A percentile compares a stretch with the other conserved stretches of the same genome.
These are phyloP conservation scores for Neosalanx taihuensis DNA, from an alignment of 2,797 vertebrate species.

Conservation along the genomic window DNA sequence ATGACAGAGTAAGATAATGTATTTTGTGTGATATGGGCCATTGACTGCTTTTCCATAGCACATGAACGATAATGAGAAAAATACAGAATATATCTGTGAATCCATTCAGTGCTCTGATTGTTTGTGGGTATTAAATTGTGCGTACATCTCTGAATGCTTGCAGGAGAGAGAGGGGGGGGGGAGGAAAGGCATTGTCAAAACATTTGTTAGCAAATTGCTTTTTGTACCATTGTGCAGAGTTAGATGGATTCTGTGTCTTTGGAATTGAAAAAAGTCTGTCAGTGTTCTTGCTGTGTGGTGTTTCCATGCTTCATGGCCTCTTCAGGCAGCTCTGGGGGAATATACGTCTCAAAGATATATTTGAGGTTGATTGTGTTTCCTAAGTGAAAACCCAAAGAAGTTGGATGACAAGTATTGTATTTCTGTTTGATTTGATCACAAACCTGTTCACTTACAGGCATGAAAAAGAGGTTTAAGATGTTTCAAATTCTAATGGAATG, in stretches of 20 bases:
- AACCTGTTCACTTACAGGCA: slow-evolving; percentile 22
- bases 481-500: slow-evolving; percentile 14
- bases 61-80: slow-evolving; percentile 77
- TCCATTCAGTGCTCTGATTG: slow-evolving; percentile 74
- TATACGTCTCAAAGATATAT: slow-evolving; percentile 35
- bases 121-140: slow-evolving; percentile 77
- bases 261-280: slow-evolving; percentile 44
- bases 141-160: slow-evolving; percentile 71
- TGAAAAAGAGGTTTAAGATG: slow-evolving; percentile 24
- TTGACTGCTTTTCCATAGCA: slow-evolving; percentile 79
- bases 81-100: slow-evolving; percentile 70
- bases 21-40: slow-evolving; percentile 76
- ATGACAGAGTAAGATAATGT: slow-evolving; percentile 56
- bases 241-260: slow-evolving; percentile 73
- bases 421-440: not conserved
- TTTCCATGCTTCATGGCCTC: slow-evolving; percentile 6
- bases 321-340: slow-evolving; percentile 20
- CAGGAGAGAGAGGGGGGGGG: slow-evolving; percentile 42
- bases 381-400: slow-evolving; percentile 7
- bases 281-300: slow-evolving; percentile 8
- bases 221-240: slow-evolving; percentile 71
- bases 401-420: slow-evolving; percentile 1
- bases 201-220: slow-evolving; percentile 78
- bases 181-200: slow-evolving; percentile 75
- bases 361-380: slow-evolving; percentile 42